These are phyloP conservation scores for Conopomorpha cramerella DNA, from an alignment of 1,140 invertebrate species.

Conservation along the genomic window DNA sequence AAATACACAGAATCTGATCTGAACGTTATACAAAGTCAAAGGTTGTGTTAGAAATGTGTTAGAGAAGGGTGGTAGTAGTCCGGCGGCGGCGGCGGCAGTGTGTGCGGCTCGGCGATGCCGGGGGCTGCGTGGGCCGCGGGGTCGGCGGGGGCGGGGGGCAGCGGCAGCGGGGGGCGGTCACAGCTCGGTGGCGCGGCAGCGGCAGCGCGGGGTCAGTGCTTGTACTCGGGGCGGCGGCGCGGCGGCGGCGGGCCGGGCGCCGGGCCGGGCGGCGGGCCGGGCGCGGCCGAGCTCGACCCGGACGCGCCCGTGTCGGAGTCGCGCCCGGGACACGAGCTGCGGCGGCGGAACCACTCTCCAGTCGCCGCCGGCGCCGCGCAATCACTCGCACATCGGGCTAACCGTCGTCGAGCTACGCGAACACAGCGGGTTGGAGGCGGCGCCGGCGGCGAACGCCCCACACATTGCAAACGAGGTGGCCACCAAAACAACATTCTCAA, in stretches of 20 bases:
- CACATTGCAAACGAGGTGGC: too few species aligned
- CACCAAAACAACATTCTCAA: too few species aligned
- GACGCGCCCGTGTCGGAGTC: constrained; percentile 17
- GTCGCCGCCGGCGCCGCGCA: constrained; percentile 72
- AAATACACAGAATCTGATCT: too few species aligned
- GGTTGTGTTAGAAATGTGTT: too few species aligned
- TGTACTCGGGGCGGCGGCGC: constrained; percentile 64
- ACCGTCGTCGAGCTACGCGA: constrained; percentile 91
- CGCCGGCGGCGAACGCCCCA: constrained; percentile 22
- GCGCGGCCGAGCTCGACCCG: too few species aligned
- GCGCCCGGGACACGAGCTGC: constrained; percentile 18
- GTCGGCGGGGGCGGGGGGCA: too few species aligned
- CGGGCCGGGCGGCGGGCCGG: too few species aligned
- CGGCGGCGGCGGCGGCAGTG: too few species aligned
- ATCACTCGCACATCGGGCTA: constrained; percentile 90
- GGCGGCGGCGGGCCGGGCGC: constrained; percentile 23
- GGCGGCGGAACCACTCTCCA: constrained; percentile 25
- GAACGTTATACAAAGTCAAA: too few species aligned
- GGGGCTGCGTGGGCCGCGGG: too few species aligned
- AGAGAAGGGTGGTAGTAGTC: too few species aligned
- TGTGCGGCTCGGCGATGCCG: too few species aligned
- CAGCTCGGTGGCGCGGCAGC: constrained; percentile 17
- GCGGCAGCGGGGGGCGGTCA: constrained; percentile 12
- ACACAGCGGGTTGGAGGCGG: constrained; percentile 80
- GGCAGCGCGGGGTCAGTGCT: constrained; percentile 36